Base-by-base conservation (phyloP, 2,888 invertebrate genomes). In the Rhogogaster chlorosoma region DNA sequence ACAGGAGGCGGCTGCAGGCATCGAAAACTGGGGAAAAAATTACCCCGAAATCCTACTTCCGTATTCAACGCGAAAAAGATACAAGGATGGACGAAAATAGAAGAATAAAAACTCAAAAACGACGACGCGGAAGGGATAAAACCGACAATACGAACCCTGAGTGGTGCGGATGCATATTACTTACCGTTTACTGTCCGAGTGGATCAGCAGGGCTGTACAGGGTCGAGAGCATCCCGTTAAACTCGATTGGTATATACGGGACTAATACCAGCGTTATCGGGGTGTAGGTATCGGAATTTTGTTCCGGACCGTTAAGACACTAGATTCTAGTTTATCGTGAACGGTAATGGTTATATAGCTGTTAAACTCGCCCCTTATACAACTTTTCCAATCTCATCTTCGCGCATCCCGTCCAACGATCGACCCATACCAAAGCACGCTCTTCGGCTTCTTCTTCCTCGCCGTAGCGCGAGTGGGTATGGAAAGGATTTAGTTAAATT, bases 361-460 rank as follows among this genome's bases (percentile, higher is more conserved):
- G 92, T 92, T 92, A 92, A 92, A 92, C 90, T 92, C 90, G 90
- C 90, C 93, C 93, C 93, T 94, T 93, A 92, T 93, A 93, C 94
- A 94, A 94, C 94, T 94, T 94, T 94, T 94, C 94, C 94, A 94
- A 94, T 94, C 94, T 94, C 94, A 94, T 94, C 94, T 94, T 92
- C 93, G 92, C 93, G 93, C 93, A 93, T 93, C 93, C 93, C 91
- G 91, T 29, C 15, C 45, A 45, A 45, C 45, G 45, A 45, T 45
- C 45, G 45, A 45, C 45, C 75, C 36, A 36, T 4, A n/a, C 36
- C 22, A 15, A 92, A 92, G 64, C 85, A 18, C 57, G 82, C 70
- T 61, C 64, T 75, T 82, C 42, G 32, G 22, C 84, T 64, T 71
- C 53, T 77, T 71, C 75, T 29, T 80, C 32, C 36, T 78, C 77